Evolutionary conservation across 2,113 vertebrate species (phyloP).

Genomic region (Gobius niger): DNA sequence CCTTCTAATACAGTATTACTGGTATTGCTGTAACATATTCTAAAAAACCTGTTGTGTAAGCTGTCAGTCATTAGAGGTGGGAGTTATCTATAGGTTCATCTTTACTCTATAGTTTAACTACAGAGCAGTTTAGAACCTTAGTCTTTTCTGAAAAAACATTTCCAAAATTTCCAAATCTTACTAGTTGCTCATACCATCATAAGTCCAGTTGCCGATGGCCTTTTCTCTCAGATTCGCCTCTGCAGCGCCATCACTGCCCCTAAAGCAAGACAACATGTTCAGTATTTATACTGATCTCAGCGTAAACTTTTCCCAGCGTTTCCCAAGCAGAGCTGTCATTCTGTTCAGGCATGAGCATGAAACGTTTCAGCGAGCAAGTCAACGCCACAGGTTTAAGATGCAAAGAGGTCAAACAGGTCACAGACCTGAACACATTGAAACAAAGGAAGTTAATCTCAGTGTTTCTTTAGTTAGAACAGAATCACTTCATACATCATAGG

Average conservation of each 20-base stretch:
- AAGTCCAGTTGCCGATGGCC: not conserved
- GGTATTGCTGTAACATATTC: too few relatives aligned
- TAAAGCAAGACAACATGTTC: not conserved
- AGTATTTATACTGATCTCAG: not conserved
- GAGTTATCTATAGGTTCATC: too few relatives aligned
- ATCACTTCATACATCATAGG: not conserved
- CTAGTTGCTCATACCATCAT: not conserved
- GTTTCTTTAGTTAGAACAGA: not conserved
- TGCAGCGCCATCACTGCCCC: not conserved
- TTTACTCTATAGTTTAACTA: too few relatives aligned
- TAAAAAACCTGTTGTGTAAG: too few relatives aligned
- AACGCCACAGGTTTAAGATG: constrained; percentile 37
- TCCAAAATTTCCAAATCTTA: not conserved
- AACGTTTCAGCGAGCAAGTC: not conserved
- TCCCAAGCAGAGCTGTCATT: not conserved
- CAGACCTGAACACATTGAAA: not conserved
- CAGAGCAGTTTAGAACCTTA: too few relatives aligned
- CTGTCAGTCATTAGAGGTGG: too few relatives aligned
- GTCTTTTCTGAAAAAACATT: too few relatives aligned
- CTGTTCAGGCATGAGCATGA: constrained; percentile 14
- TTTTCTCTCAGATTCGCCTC: not conserved
- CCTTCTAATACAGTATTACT: too few relatives aligned
- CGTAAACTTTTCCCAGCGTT: not conserved
- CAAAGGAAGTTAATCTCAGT: not conserved
- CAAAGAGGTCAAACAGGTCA: constrained; percentile 45